These are phyloP conservation scores for Sturnira hondurensis DNA, from an alignment of 2,113 vertebrate species.

Conservation along the genomic window DNA sequence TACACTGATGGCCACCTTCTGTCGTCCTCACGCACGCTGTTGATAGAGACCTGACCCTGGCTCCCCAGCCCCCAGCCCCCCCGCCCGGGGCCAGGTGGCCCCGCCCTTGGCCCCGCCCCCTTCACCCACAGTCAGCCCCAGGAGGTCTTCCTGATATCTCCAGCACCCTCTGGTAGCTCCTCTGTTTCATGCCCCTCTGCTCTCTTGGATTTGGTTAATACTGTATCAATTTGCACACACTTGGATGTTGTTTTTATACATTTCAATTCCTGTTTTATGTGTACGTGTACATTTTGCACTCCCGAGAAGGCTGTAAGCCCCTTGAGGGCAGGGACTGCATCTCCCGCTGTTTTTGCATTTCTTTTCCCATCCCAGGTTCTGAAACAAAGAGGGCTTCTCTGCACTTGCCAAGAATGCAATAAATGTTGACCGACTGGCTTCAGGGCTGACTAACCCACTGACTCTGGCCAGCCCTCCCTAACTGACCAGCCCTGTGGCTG, in stretches of 20 bases:
- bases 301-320: slow-evolving; percentile 43
- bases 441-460: neutral
- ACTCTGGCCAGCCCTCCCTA: neutral
- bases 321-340: slow-evolving; percentile 26
- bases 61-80: neutral
- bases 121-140: neutral
- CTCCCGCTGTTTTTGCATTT: neutral
- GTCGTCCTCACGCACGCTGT: neutral
- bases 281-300: neutral
- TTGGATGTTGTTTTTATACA: slow-evolving; percentile 40
- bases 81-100: neutral
- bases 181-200: neutral
- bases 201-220: slow-evolving; percentile 38
- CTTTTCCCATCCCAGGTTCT: neutral
- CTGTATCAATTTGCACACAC: neutral
- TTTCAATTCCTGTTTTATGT: neutral
- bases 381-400: neutral
- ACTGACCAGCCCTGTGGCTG: neutral
- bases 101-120: neutral
- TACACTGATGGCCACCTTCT: neutral
- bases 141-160: neutral
- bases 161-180: neutral
- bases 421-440: neutral
- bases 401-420: slow-evolving; percentile 5
- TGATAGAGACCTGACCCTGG: neutral